phyloP scores from a whole-genome alignment of 2,113 vertebrate genomes.

The Saccopteryx leptura region DNA sequence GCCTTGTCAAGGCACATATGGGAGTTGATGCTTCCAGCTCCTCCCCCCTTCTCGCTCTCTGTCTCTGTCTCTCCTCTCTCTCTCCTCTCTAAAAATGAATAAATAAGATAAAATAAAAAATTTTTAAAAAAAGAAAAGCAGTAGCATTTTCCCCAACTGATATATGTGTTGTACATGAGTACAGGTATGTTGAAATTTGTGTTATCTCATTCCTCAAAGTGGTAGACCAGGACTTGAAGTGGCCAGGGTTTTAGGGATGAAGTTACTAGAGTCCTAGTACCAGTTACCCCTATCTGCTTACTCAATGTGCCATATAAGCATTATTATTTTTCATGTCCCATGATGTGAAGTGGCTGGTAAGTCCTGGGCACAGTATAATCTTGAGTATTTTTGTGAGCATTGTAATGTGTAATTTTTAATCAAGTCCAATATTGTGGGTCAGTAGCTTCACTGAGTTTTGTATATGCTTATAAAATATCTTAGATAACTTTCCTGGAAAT shows the following conservation, averaged over 20 bases:
- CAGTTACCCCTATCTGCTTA: neutral
- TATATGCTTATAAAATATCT: neutral
- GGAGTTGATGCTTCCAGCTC: too few relatives aligned
- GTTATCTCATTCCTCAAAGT: neutral
- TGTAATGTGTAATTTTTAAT: neutral
- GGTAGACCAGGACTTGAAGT: neutral
- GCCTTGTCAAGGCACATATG: too few relatives aligned
- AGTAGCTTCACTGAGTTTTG: neutral
- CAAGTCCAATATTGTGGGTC: neutral
- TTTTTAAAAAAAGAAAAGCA: neutral
- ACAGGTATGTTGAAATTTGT: neutral
- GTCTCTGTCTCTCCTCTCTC: too few relatives aligned
- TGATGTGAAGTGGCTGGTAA: slow-evolving; percentile 19
- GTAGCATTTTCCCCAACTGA: neutral
- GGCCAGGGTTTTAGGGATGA: neutral
- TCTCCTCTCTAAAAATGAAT: too few relatives aligned
- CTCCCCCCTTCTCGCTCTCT: too few relatives aligned
- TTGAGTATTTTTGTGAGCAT: neutral
- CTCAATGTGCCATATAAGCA: neutral
- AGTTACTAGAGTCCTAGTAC: neutral
- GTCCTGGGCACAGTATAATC: neutral
- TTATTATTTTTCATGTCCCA: neutral
- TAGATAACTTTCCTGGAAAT: neutral
- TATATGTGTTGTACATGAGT: neutral
- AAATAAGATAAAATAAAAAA: too few relatives aligned